Evolutionary conservation across 2,888 invertebrate genomes (phyloP), one percentile per base, ranked within the genome.

Genomic region (Embidobia sp.): DNA sequence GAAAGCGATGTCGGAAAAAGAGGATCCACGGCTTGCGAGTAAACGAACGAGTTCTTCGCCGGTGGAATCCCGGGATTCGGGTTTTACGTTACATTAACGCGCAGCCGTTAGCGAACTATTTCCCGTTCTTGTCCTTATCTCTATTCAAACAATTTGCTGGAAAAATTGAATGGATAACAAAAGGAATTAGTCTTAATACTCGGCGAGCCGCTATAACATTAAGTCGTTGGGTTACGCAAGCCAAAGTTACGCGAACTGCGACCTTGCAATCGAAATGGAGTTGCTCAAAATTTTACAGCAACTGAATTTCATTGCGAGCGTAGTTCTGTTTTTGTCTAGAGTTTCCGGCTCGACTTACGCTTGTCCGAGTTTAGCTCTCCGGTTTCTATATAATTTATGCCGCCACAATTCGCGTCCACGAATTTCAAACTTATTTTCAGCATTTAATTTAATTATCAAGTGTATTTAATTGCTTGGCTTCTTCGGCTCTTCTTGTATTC

Each of bases 1-100:
- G 69, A 67, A 70, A 67, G 55, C 63, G 42, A 33, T 49, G 42
- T 51, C 57, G 70, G 57, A 73, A 72, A 72, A 72, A 72, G 70
- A 61, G 55, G 44, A 61, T 35, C 53, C 42, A 26, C 44, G 44
- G 15, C 31, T 44, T 31, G 48, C 49, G 42, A 73, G 73, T 64
- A 48, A 59, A 66, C 42, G 51, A 46, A 66, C 73, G 44, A 49
- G 73, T 73, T 73, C 57, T 66, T 73, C 26, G 5, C 11, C 18
- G 18, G 18, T 19, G 48, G 72, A 72, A 72, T 63, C 63, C 22
- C 15, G 55, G 33, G 63, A 61, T 63, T 63, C 55, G 46, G 29
- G 72, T 63, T 57, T 51, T 31, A 42, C 49, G 48, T 40, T 55
- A 57, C 5, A 53, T 66, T 33, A 35, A 22, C 29, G n/a, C 48